A percentile compares a stretch with the other conserved stretches of the same genome.
Evolutionary conservation across 1,140 invertebrate genomes (phyloP).

Genomic region (Helicoverpa zea): DNA sequence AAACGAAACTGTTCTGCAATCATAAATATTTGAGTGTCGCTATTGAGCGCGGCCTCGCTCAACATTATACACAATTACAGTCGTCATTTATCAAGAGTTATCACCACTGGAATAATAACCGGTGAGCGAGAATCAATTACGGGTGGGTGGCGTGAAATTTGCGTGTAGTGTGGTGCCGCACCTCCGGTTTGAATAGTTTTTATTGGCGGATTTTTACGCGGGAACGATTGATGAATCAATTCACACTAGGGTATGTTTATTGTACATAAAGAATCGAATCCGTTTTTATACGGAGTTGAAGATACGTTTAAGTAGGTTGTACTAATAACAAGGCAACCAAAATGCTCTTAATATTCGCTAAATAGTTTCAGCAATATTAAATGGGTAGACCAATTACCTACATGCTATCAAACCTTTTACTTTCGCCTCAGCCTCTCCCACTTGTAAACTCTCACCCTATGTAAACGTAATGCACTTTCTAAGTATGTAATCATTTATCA

Average conservation of each 20-base stretch:
- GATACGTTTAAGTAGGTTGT: too few relatives aligned
- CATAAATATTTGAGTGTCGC: slow-evolving; percentile 31
- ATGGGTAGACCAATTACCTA: too few relatives aligned
- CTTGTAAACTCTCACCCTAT: too few relatives aligned
- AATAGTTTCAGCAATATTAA: too few relatives aligned
- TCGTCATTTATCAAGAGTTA: slow-evolving; percentile 41
- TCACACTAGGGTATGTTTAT: not conserved
- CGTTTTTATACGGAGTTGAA: too few relatives aligned
- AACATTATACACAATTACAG: slow-evolving; percentile 40
- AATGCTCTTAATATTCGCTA: too few relatives aligned
- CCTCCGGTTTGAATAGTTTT: not conserved
- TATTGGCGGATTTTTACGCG: not conserved
- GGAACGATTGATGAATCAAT: not conserved
- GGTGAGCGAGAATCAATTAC: slow-evolving; percentile 34
- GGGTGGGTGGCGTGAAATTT: slow-evolving; percentile 37
- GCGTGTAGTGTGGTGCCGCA: slow-evolving; percentile 20
- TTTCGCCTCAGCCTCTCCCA: too few relatives aligned
- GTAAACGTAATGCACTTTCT: not conserved
- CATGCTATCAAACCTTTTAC: too few relatives aligned
- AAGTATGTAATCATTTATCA: not conserved
- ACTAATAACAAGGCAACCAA: too few relatives aligned
- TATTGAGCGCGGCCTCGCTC: slow-evolving; percentile 22
- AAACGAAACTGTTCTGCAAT: slow-evolving; percentile 23
- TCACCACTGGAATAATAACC: slow-evolving; percentile 35
- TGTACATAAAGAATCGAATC: too few relatives aligned